phyloP scores from a whole-genome alignment of 2,113 vertebrate genomes.

The Cyanistes caeruleus region DNA sequence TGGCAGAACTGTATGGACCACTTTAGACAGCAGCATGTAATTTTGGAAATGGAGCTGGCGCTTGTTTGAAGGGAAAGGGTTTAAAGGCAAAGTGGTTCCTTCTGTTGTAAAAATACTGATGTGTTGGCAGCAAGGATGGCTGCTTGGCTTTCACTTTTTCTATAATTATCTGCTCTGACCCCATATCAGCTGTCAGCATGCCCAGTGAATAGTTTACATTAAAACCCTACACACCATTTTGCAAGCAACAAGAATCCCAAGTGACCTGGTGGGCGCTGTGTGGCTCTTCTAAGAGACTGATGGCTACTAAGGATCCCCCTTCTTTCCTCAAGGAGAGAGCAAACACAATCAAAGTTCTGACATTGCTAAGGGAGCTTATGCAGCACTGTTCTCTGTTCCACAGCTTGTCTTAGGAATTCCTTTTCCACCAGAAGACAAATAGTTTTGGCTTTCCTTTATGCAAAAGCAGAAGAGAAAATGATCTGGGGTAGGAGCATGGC shows the following conservation, averaged over 20 bases:
- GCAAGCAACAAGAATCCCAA: background rate
- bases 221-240: background rate
- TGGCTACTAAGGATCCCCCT: accelerated
- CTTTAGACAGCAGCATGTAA: background rate
- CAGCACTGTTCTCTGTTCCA: background rate
- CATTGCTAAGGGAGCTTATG: background rate
- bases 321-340: background rate
- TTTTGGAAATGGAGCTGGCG: background rate
- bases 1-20: background rate
- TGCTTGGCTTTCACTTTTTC: background rate
- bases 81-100: background rate
- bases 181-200: background rate
- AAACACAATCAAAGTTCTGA: background rate
- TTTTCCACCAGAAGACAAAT: background rate
- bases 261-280: background rate
- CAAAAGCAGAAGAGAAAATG: background rate
- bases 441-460: background rate
- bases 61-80: background rate
- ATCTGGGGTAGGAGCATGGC: background rate
- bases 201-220: background rate
- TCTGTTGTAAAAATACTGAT: background rate
- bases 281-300: background rate
- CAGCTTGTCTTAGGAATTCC: background rate
- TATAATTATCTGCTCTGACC: background rate
- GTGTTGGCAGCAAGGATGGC: background rate